Evolutionary conservation across 2,113 vertebrate genomes (phyloP), one percentile per base, ranked within the genome.

Genomic region (Vireo altiloquus): DNA sequence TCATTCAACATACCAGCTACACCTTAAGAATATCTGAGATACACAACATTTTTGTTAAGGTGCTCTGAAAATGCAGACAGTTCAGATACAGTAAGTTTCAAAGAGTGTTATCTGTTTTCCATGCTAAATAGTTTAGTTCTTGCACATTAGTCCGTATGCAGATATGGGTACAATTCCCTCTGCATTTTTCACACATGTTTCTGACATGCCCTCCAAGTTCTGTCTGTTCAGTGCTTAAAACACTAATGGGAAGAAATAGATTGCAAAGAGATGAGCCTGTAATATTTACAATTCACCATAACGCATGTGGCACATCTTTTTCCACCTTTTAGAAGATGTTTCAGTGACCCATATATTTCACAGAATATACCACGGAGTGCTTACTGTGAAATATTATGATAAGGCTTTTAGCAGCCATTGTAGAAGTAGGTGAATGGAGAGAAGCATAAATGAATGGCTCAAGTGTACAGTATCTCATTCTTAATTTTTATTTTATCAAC

Each of bases 401-500:
- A 63, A 80, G 27, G 12, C 21, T 44, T 82, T 76, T 54, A 85
- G 20, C 12, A 87, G 42, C 20, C n/a, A 25, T 39, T 83, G 27
- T 22, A 77, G 35, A 65, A 82, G 76, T 11, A 84, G 35, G 57
- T 57, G n/a, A 77, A 74, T 52, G 30, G 57, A 81, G 31, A 81
- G 37, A 84, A 87, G 4, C 13, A 33, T 54, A 92, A 81, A 78
- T 35, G 23, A 79, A 50, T 1, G 10, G 5, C 1, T 1, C 37
- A 79, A 89, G 14, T n/a, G 46, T 82, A 83, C 9, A 27, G 31
- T 56, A 69, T 64, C 11, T 75, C 25, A 22, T 21, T 9, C 28
- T 72, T 91, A 87, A 87, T 92, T 91, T 75, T 84, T 90, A 56
- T 84, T 69, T 93, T 66, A 82, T 80, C 86, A 56, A 19, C 37